phyloP scores from a whole-genome alignment of 1,140 invertebrate genomes.

The Ephestia elutella region DNA sequence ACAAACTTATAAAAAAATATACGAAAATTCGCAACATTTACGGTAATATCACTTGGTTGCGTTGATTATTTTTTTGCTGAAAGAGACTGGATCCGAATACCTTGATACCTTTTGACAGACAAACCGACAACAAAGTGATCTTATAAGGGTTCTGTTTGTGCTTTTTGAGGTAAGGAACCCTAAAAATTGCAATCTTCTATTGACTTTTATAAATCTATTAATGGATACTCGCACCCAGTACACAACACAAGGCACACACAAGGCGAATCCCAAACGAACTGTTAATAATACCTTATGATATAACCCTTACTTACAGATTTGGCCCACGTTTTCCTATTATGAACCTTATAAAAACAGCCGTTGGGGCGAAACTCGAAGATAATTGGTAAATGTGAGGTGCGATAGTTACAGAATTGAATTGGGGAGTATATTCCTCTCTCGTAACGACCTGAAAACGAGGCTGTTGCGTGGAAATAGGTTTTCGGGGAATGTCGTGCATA shows the following conservation, averaged over 20 bases:
- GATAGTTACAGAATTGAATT: constrained; percentile 39
- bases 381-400: neutral
- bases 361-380: neutral
- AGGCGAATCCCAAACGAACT: constrained; percentile 60
- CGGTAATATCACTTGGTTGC: too few relatives aligned
- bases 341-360: constrained; percentile 11
- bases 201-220: constrained; percentile 11
- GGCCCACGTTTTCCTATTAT: constrained; percentile 9
- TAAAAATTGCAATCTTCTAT: too few relatives aligned
- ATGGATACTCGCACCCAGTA: constrained; percentile 31
- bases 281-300: constrained; percentile 64
- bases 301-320: constrained; percentile 42
- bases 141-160: too few relatives aligned
- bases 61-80: too few relatives aligned
- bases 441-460: constrained; percentile 37
- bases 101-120: too few relatives aligned
- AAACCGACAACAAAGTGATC: too few relatives aligned
- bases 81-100: too few relatives aligned
- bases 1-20: too few relatives aligned
- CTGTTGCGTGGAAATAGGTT: constrained; percentile 32
- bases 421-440: constrained; percentile 28
- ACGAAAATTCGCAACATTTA: too few relatives aligned
- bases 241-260: constrained; percentile 56
- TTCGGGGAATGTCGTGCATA: neutral
- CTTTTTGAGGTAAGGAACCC: too few relatives aligned